Conservation (phyloP, 2,888 invertebrate genomes). For the Galerucella nymphaeae region DNA sequence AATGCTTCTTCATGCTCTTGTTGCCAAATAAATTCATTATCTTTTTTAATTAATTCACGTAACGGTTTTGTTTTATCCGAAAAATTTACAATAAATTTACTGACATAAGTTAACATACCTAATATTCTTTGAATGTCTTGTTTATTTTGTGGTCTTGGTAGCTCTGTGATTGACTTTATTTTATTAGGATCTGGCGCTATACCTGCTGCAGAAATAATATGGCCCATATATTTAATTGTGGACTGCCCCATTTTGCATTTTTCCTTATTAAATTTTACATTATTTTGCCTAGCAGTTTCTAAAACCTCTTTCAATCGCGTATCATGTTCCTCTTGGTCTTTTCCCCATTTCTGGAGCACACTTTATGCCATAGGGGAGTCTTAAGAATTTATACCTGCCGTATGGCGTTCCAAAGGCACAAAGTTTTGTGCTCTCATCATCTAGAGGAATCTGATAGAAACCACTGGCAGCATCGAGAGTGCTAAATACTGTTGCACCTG, state of each 20-base stretch:
- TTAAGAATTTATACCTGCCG: constrained; percentile 33
- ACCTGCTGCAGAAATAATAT: constrained; percentile 39
- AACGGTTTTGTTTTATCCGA: too few relatives aligned
- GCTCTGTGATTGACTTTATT: constrained; percentile 44
- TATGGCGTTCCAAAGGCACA: constrained; percentile 34
- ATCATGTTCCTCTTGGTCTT: constrained; percentile 47
- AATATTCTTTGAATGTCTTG: constrained; percentile 50
- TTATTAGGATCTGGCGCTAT: constrained; percentile 44
- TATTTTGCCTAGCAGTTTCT: constrained; percentile 33
- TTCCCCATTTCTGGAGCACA: constrained; percentile 34
- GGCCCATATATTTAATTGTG: constrained; percentile 46
- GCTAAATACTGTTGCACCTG: constrained; percentile 4
- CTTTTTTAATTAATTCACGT: constrained; percentile 12
- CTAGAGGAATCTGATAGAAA: constrained; percentile 38
- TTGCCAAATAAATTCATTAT: constrained; percentile 16
- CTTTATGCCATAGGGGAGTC: constrained; percentile 33
- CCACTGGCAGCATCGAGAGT: constrained; percentile 3
- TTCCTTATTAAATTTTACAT: constrained; percentile 42
- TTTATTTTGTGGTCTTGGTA: constrained; percentile 45
- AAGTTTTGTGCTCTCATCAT: constrained; percentile 31
- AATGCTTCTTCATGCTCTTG: too few relatives aligned
- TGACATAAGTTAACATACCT: constrained; percentile 51
- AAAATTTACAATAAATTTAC: constrained; percentile 49
- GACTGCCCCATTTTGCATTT: constrained; percentile 45
- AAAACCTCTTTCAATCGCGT: constrained; percentile 42